Conservation (phyloP, 1,140 invertebrate species). For the Panagrolaimus sp. region DNA sequence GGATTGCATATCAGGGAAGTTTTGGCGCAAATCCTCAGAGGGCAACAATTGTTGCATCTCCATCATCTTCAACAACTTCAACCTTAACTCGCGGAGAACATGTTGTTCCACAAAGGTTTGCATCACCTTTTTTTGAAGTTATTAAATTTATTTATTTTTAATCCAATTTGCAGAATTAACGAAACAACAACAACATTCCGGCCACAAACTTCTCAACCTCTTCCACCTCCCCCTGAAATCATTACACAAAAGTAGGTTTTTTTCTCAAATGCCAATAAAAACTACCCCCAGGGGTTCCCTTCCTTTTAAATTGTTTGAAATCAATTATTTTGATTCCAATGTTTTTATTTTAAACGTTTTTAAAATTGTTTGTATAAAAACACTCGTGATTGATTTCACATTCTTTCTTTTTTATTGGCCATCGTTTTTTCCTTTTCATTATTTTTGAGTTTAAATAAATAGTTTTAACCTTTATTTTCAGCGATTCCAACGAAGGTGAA, state of each 20-base stretch:
- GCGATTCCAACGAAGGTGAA: neutral
- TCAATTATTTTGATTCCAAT: neutral
- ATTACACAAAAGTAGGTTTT: neutral
- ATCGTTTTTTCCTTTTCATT: neutral
- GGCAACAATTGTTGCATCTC: neutral
- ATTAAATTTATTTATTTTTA: neutral
- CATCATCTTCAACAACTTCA: neutral
- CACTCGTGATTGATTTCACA: neutral
- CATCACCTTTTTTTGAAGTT: too few species aligned
- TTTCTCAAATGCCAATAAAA: neutral
- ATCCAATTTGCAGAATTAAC: neutral
- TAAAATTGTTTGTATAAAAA: neutral
- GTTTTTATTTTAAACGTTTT: neutral
- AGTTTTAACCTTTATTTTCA: neutral
- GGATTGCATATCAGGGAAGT: neutral
- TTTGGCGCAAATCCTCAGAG: constrained; percentile 3
- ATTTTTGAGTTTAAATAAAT: neutral
- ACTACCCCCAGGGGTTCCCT: neutral
- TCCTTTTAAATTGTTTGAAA: neutral
- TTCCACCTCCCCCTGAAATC: neutral
- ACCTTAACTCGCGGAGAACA: neutral
- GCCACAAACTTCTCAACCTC: neutral
- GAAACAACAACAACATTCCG: neutral
- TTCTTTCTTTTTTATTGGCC: neutral
- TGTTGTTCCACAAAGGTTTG: too few species aligned